A percentile compares a stretch with the other conserved stretches of the same genome.
Conservation (phyloP, 2,888 invertebrate genomes). For the Molorchus minor region DNA sequence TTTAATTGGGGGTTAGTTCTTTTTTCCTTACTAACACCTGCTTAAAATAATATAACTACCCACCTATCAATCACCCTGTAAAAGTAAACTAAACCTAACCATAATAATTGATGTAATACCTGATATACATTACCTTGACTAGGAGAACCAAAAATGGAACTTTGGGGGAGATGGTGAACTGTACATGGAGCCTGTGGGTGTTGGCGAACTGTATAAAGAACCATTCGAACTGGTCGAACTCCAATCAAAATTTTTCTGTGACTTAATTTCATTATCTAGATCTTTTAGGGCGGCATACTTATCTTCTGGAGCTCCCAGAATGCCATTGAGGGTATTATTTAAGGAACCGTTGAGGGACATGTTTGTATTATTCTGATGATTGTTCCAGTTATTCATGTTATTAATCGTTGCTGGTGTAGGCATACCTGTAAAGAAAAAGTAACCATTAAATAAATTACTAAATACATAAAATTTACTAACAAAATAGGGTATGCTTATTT, state of each 20-base stretch:
- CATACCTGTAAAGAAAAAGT: constrained; percentile 49
- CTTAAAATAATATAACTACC: too few relatives aligned
- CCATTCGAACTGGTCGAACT: constrained; percentile 57
- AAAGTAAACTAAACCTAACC: too few relatives aligned
- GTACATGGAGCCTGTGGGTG: constrained; percentile 59
- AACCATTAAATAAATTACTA: not conserved
- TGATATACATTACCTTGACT: constrained; percentile 63
- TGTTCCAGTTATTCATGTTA: constrained; percentile 40
- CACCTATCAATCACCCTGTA: too few relatives aligned
- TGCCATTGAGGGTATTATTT: constrained; percentile 26
- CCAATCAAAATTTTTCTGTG: constrained; percentile 61
- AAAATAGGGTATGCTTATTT: too few relatives aligned
- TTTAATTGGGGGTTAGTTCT: too few relatives aligned
- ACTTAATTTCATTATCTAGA: constrained; percentile 80
- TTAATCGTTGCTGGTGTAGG: constrained; percentile 47
- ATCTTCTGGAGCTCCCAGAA: constrained; percentile 72
- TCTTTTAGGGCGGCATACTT: constrained; percentile 96
- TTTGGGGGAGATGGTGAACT: constrained; percentile 60
- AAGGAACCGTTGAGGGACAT: constrained; percentile 29
- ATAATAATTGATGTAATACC: too few relatives aligned
- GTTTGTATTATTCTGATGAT: constrained; percentile 26
- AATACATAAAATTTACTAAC: too few relatives aligned
- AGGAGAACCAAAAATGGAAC: constrained; percentile 61
- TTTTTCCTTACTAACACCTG: too few relatives aligned
- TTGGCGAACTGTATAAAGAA: constrained; percentile 59